Conservation (phyloP, 1,140 invertebrate genomes). For the Drosophila bocki region DNA sequence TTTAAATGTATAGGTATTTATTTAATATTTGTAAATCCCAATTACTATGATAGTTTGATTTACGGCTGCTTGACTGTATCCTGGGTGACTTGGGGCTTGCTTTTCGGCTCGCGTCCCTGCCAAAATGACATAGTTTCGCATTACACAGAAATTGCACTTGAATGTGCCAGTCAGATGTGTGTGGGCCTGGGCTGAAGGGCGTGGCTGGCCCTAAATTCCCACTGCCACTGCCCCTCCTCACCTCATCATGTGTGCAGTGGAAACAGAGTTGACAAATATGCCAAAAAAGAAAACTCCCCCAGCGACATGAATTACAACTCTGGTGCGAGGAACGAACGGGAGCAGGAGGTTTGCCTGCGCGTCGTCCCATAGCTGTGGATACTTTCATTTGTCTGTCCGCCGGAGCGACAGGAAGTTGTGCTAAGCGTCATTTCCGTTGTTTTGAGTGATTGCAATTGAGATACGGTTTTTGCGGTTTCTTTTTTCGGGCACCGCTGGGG, state of each 20-base stretch:
- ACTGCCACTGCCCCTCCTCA: neutral
- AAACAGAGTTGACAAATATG: conserved; percentile 78
- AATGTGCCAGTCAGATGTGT: conserved; percentile 67
- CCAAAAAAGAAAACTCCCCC: conserved; percentile 69
- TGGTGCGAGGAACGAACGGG: neutral
- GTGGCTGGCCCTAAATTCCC: conserved; percentile 35
- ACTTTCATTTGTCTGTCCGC: conserved; percentile 62
- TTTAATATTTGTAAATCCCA: neutral
- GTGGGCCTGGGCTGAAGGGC: conserved; percentile 37
- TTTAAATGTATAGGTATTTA: neutral
- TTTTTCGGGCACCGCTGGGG: conserved; percentile 40
- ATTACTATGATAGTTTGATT: neutral
- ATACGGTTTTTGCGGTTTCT: conserved; percentile 78
- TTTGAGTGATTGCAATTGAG: conserved; percentile 84
- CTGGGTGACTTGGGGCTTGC: conserved; percentile 22
- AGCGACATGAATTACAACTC: conserved; percentile 52
- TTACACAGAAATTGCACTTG: conserved; percentile 83
- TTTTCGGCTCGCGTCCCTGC: conserved; percentile 58
- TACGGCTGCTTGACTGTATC: conserved; percentile 19
- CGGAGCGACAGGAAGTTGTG: conserved; percentile 78
- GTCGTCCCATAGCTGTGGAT: conserved; percentile 50
- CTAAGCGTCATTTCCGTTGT: conserved; percentile 83
- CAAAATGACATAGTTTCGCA: conserved; percentile 80
- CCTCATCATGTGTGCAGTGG: conserved; percentile 57
- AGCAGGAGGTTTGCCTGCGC: conserved; percentile 24